Base-by-base conservation (phyloP, 2,888 invertebrate species). In the Mythimna ferrago region DNA sequence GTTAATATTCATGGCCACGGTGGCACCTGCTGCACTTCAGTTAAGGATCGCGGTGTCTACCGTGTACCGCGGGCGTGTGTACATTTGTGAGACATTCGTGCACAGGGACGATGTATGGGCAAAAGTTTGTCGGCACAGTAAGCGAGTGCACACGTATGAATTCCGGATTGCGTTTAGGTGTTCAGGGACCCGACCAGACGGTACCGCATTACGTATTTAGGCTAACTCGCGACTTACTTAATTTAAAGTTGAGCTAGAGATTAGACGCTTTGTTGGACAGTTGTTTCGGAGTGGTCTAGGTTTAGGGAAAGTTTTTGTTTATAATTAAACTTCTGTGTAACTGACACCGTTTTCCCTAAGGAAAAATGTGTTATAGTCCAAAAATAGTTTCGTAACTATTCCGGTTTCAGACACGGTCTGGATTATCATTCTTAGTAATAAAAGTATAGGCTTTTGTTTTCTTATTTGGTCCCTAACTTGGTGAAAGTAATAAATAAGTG, bases 1-100 rank as follows among this genome's bases (percentile, higher is more conserved):
- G 91, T 95, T 95, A 94, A 95, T 94, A 95, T 95, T 94, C 94
- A 95, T 94, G 90, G 91, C 90, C 88, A 87, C 89, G 89, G 73
- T 82, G 86, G 86, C 91, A 93, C 92, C 92, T 92, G 92, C 88
- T 90, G 90, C 91, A 89, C 92, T 92, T 77, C 84, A 87, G 89
- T 79, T 86, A 86, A 87, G 89, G 89, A 87, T 89, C 88, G 80
- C 73, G 82, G 81, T 76, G 82, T 79, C 83, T 85, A 78, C 73
- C 74, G 76, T 58, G 70, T 35, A 62, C 44, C 51, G 48, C 64
- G 54, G 48, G 75, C 56, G 61, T 82, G 71, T 80, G 76, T 84
- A 73, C 70, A 78, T 73, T 80, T 78, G 73, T 66, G 77, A 81
- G 80, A 84, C 77, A 83, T 81, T 83, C 66, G 75, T 80, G 70